These are phyloP conservation scores for Ctenochaetus hawaiiensis DNA, from an alignment of 2,797 vertebrate genomes.

Conservation along the genomic window DNA sequence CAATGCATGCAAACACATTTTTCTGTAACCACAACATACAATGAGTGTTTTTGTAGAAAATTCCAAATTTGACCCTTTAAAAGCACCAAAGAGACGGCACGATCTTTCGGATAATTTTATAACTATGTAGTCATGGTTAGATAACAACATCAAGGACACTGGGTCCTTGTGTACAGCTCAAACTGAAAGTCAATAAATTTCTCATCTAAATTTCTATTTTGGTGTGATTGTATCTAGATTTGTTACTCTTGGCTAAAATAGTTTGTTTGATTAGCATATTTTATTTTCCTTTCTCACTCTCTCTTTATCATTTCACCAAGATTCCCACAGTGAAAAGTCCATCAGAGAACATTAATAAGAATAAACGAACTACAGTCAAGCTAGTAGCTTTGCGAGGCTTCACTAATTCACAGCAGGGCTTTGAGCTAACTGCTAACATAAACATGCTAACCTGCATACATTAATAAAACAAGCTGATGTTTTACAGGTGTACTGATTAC, in stretches of 20 bases:
- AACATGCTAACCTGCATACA: no score
- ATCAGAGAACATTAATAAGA: neutral
- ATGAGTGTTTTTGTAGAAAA: slow-evolving; percentile 57
- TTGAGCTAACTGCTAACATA: neutral
- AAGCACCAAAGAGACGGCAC: slow-evolving; percentile 46
- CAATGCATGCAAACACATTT: slow-evolving; percentile 31
- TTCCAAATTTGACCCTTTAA: slow-evolving; percentile 43
- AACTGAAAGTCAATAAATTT: neutral
- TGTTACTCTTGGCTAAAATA: slow-evolving; percentile 7
- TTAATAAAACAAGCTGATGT: neutral
- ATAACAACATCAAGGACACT: slow-evolving; percentile 46
- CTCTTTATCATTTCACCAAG: neutral
- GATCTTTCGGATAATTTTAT: slow-evolving; percentile 42
- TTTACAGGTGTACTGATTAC: neutral
- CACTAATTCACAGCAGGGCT: no score
- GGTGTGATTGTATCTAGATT: neutral
- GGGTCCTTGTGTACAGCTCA: slow-evolving; percentile 34
- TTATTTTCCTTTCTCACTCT: neutral
- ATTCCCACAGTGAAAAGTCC: slow-evolving; percentile 22
- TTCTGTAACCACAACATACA: slow-evolving; percentile 52
- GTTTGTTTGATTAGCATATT: neutral
- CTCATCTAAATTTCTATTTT: slow-evolving; percentile 6
- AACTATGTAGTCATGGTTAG: slow-evolving; percentile 38
- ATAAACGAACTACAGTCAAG: neutral
- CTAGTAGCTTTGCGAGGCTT: no score